Percentiles rank a stretch among this genome's conserved stretches.
Conservation (phyloP, 2,888 invertebrate genomes). For the Drosophila phalerata region DNA sequence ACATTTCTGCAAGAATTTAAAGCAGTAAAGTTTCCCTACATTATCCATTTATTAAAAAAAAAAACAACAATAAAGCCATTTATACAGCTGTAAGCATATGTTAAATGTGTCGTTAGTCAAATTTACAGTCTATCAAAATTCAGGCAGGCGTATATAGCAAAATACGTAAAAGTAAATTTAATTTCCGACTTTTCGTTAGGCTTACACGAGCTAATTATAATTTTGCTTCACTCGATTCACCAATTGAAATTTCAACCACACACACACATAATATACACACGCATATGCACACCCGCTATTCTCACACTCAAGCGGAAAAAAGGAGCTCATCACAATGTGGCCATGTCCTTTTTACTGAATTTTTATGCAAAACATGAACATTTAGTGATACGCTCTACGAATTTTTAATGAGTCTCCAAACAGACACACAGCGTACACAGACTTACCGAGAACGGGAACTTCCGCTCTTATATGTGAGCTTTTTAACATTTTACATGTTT, state of each 20-base stretch:
- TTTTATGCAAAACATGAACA: slow-evolving; percentile 84
- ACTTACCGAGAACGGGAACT: slow-evolving; percentile 24
- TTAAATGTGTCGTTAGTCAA: slow-evolving; percentile 16
- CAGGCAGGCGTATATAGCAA: slow-evolving; percentile 22
- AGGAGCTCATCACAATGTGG: slow-evolving; percentile 54
- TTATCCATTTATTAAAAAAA: not conserved
- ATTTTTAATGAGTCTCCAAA: slow-evolving; percentile 80
- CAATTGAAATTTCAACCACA: slow-evolving; percentile 51
- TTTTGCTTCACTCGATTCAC: slow-evolving; percentile 28
- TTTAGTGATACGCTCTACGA: slow-evolving; percentile 83
- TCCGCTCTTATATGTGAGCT: slow-evolving; percentile 48
- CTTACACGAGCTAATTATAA: slow-evolving; percentile 59
- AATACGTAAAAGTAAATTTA: slow-evolving; percentile 41
- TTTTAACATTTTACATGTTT: slow-evolving; percentile 77
- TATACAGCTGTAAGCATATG: not conserved
- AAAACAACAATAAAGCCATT: not conserved
- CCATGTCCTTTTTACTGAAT: slow-evolving; percentile 58
- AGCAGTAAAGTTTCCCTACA: not conserved
- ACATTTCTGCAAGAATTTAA: not conserved
- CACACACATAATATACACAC: slow-evolving; percentile 17
- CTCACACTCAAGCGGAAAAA: slow-evolving; percentile 10
- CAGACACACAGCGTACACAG: slow-evolving; percentile 8
- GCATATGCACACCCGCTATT: slow-evolving; percentile 2
- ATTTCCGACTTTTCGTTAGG: slow-evolving; percentile 39
- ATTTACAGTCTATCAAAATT: slow-evolving; percentile 34